Conservation (phyloP, 2,797 vertebrate genomes). For the Loris lydekkerianus region DNA sequence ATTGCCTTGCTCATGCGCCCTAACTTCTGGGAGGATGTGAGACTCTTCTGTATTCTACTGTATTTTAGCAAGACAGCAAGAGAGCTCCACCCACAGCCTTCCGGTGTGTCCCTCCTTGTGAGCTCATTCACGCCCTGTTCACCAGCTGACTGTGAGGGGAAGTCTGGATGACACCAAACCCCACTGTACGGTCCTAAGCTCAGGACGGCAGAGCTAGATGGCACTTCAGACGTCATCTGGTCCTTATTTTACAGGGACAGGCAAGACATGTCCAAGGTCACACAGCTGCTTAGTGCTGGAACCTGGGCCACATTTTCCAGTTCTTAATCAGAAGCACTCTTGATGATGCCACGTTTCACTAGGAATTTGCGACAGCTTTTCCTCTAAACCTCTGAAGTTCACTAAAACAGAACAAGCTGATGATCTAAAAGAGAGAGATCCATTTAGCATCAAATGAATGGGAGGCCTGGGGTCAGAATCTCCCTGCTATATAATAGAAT, state of each 20-base stretch:
- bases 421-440: background rate
- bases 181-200: background rate
- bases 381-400: conserved; percentile 29
- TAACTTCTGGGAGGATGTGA: background rate
- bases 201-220: background rate
- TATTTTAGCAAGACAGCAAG: background rate
- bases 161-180: background rate
- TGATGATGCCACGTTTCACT: background rate
- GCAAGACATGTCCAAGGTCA: background rate
- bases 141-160: background rate
- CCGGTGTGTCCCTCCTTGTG: background rate
- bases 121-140: background rate
- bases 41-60: background rate
- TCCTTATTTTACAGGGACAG: background rate
- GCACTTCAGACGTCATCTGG: background rate
- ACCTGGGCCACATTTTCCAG: background rate
- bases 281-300: background rate
- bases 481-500: background rate
- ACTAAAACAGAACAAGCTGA: background rate
- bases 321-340: background rate
- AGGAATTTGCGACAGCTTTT: background rate
- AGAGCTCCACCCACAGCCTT: background rate
- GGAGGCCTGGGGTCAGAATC: background rate
- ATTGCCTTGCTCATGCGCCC: background rate
- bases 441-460: background rate